A percentile compares a stretch with the other conserved stretches of the same genome.
phyloP scores from a whole-genome alignment of 2,113 vertebrate genomes.

The Rhombomys opimus region DNA sequence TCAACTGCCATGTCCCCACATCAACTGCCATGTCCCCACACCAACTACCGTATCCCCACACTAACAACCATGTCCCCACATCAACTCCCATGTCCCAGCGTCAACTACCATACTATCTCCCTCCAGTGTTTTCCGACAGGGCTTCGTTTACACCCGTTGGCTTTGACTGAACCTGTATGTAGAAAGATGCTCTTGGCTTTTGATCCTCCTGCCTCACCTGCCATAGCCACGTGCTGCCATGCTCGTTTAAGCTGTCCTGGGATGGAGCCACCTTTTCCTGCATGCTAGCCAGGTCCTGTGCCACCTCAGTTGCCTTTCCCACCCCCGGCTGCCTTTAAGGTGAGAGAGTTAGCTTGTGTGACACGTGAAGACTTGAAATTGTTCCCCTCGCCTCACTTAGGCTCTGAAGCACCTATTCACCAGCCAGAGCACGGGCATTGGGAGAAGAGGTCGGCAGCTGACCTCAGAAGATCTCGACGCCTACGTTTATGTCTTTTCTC shows the following conservation, averaged over 20 bases:
- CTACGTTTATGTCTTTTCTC: slow-evolving; percentile 96
- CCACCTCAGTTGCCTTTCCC: background rate
- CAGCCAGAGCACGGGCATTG: slow-evolving; percentile 94
- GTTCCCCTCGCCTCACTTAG: slow-evolving; percentile 83
- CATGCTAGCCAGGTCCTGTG: background rate
- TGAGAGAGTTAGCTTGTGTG: background rate
- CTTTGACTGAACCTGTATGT: background rate
- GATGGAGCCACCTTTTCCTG: background rate
- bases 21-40: background rate
- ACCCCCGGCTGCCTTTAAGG: background rate
- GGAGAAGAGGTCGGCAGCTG: slow-evolving; percentile 92
- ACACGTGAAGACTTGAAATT: slow-evolving; percentile 19
- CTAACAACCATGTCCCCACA: background rate
- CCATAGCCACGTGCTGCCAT: no score
- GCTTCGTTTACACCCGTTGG: background rate
- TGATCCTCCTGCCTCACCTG: background rate
- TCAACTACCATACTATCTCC: background rate
- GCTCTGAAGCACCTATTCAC: slow-evolving; percentile 95
- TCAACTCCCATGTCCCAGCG: background rate
- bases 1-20: background rate
- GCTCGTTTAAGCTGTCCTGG: background rate
- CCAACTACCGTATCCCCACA: background rate
- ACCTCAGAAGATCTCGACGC: slow-evolving; percentile 96
- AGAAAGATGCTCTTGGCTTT: background rate
- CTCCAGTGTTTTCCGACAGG: no score